Evolutionary conservation across 1,140 invertebrate species (phyloP).

Genomic region (Copidosoma floridanum): DNA sequence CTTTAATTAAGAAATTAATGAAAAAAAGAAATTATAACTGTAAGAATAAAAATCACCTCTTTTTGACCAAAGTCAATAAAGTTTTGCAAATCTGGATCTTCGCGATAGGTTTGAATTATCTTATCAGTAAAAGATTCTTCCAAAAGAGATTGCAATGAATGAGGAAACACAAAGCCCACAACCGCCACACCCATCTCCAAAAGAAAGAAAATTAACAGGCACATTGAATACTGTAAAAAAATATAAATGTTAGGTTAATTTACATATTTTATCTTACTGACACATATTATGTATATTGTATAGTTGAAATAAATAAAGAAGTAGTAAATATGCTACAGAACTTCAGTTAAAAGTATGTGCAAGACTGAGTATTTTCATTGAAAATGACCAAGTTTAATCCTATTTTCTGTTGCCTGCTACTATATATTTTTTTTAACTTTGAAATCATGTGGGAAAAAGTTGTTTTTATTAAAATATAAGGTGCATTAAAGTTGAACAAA

Average conservation of each 20-base stretch:
- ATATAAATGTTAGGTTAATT: conserved; percentile 21
- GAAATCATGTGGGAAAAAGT: conserved; percentile 1
- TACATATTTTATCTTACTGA: too few species aligned
- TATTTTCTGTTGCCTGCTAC: too few species aligned
- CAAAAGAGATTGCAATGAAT: conserved; percentile 77
- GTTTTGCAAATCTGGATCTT: conserved; percentile 89
- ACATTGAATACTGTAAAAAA: conserved; percentile 85
- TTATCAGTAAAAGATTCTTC: conserved; percentile 85
- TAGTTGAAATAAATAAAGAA: too few species aligned
- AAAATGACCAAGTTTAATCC: too few species aligned
- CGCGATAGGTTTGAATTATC: conserved; percentile 85
- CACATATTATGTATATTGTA: too few species aligned
- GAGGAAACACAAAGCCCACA: conserved; percentile 88
- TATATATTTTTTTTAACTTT: neutral
- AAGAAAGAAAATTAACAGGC: conserved; percentile 83
- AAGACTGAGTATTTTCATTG: too few species aligned
- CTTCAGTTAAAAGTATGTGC: too few species aligned
- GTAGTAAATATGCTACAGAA: too few species aligned
- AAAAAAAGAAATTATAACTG: neutral
- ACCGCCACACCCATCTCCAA: conserved; percentile 87
- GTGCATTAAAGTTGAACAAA: too few species aligned
- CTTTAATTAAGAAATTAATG: neutral
- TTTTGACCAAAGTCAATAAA: conserved; percentile 92
- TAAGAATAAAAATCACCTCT: conserved; percentile 67
- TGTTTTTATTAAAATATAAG: too few species aligned